A percentile compares a stretch with the other conserved stretches of the same genome.
These are phyloP conservation scores for Mystacides longicornis DNA, from an alignment of 2,888 invertebrate species.

Conservation along the genomic window DNA sequence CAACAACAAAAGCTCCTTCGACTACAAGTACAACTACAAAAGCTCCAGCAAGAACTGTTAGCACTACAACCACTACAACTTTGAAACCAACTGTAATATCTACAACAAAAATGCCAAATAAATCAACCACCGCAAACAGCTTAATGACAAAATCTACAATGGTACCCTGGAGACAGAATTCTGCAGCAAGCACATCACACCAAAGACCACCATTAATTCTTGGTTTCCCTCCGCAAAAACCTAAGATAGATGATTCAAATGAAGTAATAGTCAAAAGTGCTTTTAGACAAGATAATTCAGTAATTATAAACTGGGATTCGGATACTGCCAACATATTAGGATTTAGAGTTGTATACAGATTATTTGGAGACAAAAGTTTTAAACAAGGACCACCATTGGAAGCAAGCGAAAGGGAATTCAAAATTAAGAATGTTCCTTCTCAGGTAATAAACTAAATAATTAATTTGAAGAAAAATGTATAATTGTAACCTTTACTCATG, in stretches of 20 bases:
- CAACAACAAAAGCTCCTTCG: conserved; percentile 30
- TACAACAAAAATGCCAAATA: conserved; percentile 27
- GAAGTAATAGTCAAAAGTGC: conserved; percentile 83
- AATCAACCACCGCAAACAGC: conserved; percentile 20
- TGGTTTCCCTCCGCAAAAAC: conserved; percentile 59
- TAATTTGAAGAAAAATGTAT: background rate
- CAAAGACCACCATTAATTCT: conserved; percentile 67
- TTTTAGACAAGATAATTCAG: conserved; percentile 75
- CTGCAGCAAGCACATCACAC: conserved; percentile 38
- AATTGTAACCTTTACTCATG: background rate
- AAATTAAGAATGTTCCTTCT: conserved; percentile 85
- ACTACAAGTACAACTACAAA: conserved; percentile 32
- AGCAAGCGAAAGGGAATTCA: conserved; percentile 84
- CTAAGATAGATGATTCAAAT: conserved; percentile 58
- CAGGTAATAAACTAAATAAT: conserved; percentile 49
- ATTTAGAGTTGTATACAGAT: conserved; percentile 79
- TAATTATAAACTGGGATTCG: conserved; percentile 88
- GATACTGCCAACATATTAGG: conserved; percentile 82
- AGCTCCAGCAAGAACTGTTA: conserved; percentile 27
- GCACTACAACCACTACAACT: conserved; percentile 27
- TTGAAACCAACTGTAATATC: conserved; percentile 28
- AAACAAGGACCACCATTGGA: conserved; percentile 86
- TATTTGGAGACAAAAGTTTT: conserved; percentile 85
- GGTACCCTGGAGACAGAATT: conserved; percentile 44
- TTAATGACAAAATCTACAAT: conserved; percentile 39